A percentile compares a stretch with the other conserved stretches of the same genome.
phyloP scores from a whole-genome alignment of 1,140 invertebrate genomes.

The Zaprionus tsacasi region DNA sequence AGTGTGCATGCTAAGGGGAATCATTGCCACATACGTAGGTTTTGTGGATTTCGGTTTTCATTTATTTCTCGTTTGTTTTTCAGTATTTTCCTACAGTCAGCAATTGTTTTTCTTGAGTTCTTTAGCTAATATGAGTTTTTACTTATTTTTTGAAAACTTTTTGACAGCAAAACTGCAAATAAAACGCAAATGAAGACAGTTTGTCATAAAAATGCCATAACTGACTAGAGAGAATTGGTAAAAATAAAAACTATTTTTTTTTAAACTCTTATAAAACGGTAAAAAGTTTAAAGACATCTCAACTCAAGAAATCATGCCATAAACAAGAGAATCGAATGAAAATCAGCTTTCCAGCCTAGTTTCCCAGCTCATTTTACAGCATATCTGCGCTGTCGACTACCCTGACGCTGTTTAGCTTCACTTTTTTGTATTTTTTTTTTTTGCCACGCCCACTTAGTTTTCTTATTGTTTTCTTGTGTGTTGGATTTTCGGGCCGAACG shows the following conservation, averaged over 20 bases:
- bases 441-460: neutral
- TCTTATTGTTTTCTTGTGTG: slow-evolving; percentile 24
- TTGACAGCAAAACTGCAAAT: neutral
- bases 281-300: too few relatives aligned
- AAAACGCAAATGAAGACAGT: neutral
- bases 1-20: neutral
- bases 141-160: neutral
- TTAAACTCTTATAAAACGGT: too few relatives aligned
- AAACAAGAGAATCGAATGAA: too few relatives aligned
- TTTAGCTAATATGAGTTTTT: neutral
- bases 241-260: too few relatives aligned
- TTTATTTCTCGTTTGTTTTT: neutral
- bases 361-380: neutral
- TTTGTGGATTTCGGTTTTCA: neutral
- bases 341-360: too few relatives aligned
- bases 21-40: neutral
- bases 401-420: neutral
- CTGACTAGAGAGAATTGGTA: too few relatives aligned
- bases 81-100: neutral
- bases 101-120: neutral
- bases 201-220: neutral
- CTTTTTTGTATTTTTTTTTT: too few relatives aligned
- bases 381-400: slow-evolving; percentile 8
- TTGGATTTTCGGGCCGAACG: slow-evolving; percentile 19
- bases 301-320: too few relatives aligned